Percentiles rank a stretch among this genome's conserved stretches.
These are phyloP conservation scores for Rattus norvegicus DNA, from an alignment of 2,113 vertebrate genomes.

Conservation along the genomic window GRCr8 NC_086032.1:22248501-22249000, in stretches of 20 bases:
- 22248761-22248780: neutral
- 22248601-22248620: neutral
- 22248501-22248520: neutral
- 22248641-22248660: neutral
- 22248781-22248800: neutral
- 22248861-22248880: neutral
- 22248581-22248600: conserved; percentile 25
- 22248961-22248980: conserved; percentile 11
- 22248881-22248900: neutral
- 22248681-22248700: neutral
- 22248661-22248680: neutral
- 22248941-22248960: neutral
- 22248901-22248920: neutral
- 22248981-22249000: neutral
- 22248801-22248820: neutral
- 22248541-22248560: neutral
- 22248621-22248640: conserved; percentile 50
- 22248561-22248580: neutral
- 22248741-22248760: neutral
- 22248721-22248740: neutral
- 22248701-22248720: neutral
- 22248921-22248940: conserved; percentile 4
- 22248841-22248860: neutral
- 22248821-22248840: neutral
- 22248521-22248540: conserved; percentile 33